phyloP scores from a whole-genome alignment of 2,888 invertebrate genomes.

The Volucella zonaria region DNA sequence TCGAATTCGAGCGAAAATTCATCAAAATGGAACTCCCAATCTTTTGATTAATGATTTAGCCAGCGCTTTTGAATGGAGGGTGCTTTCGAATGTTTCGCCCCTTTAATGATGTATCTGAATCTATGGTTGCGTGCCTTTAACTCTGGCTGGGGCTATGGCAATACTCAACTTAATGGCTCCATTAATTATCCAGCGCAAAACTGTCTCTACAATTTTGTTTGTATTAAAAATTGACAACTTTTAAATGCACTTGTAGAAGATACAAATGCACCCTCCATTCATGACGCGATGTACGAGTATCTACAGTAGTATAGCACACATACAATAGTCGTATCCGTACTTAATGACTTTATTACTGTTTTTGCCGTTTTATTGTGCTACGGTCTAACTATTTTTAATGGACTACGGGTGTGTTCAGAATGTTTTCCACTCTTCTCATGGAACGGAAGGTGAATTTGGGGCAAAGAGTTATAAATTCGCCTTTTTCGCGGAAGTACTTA shows the following conservation, averaged over 20 bases:
- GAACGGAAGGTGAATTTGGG: background rate
- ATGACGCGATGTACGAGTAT: background rate
- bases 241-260: background rate
- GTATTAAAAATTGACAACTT: background rate
- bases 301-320: constrained; percentile 4
- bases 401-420: background rate
- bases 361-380: constrained; percentile 34
- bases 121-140: constrained; percentile 1
- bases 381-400: constrained; percentile 42
- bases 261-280: too few species aligned
- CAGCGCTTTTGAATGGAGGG: background rate
- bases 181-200: constrained; percentile 34
- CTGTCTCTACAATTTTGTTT: background rate
- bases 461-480: background rate
- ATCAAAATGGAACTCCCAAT: constrained; percentile 28
- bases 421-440: background rate
- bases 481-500: too few species aligned
- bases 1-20: constrained; percentile 3
- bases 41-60: constrained; percentile 1
- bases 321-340: background rate
- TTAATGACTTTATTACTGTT: constrained; percentile 51
- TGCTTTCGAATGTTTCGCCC: background rate
- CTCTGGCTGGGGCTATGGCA: constrained; percentile 3
- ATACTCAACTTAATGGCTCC: constrained; percentile 35
- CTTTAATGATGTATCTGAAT: constrained; percentile 4